Percentiles rank a stretch among this genome's conserved stretches.
Conservation (phyloP, 2,888 invertebrate genomes). For the Elmis aenea region DNA sequence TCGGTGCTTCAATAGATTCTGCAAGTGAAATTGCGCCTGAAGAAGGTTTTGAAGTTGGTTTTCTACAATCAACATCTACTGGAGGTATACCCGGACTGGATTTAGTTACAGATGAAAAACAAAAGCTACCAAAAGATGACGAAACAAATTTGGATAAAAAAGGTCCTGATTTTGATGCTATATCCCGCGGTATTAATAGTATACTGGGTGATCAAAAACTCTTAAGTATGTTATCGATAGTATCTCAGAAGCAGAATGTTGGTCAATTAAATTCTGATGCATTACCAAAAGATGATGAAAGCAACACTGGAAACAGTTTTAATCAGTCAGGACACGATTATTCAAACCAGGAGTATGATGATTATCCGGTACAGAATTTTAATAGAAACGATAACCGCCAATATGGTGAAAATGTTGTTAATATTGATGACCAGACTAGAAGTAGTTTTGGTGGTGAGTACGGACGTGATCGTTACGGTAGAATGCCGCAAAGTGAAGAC, state of each 20-base stretch:
- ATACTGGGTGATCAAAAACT: conserved; percentile 61
- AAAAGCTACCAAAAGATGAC: conserved; percentile 25
- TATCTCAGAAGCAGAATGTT: conserved; percentile 37
- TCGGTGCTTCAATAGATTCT: neutral
- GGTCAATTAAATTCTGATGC: neutral
- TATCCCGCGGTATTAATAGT: conserved; percentile 57
- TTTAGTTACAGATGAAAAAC: conserved; percentile 53
- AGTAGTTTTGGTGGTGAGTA: conserved; percentile 36
- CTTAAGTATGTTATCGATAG: conserved; percentile 54
- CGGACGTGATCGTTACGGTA: no score
- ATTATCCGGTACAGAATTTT: no score
- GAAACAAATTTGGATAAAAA: conserved; percentile 16
- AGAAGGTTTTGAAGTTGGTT: neutral
- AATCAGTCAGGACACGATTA: no score
- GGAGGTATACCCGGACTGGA: conserved; percentile 71
- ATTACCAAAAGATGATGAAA: neutral
- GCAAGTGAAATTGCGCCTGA: conserved; percentile 1
- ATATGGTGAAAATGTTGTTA: no score
- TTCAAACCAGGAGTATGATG: no score
- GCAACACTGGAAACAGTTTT: no score
- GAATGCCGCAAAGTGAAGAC: no score
- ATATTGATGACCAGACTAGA: conserved; percentile 40
- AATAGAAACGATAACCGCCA: no score
- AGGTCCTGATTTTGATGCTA: conserved; percentile 54
- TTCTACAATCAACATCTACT: conserved; percentile 12